A percentile compares a stretch with the other conserved stretches of the same genome.
These are phyloP conservation scores for Gavia stellata DNA, from an alignment of 2,113 vertebrate species.

Conservation along the genomic window DNA sequence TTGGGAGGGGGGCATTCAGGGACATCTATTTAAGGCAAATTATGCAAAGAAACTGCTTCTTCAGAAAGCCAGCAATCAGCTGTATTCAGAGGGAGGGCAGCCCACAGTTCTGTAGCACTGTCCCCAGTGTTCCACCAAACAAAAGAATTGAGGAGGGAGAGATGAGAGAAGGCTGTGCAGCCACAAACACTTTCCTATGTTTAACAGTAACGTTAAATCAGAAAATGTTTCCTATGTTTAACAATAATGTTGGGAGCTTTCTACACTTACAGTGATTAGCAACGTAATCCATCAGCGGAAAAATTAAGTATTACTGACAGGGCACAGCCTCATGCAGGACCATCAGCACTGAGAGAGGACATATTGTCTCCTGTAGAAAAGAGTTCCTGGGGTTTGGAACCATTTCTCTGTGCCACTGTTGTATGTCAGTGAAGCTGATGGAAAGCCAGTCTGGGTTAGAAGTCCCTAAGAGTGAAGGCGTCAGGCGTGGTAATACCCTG, in stretches of 20 bases:
- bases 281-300: background rate
- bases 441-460: background rate
- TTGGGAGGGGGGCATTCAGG: background rate
- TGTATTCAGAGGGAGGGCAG: background rate
- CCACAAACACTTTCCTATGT: background rate
- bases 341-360: background rate
- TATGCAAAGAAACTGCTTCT: background rate
- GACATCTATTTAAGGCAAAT: background rate
- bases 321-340: background rate
- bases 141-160: background rate
- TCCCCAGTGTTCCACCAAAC: accelerated
- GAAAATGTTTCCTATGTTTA: background rate
- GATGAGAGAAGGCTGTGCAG: background rate
- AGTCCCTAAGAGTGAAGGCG: background rate
- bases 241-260: background rate
- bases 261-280: background rate
- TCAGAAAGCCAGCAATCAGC: background rate
- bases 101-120: background rate
- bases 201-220: background rate
- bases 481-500: no score
- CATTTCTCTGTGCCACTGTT: background rate
- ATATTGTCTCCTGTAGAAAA: background rate
- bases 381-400: background rate
- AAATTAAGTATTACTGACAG: background rate
- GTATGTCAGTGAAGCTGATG: background rate